A percentile compares a stretch with the other conserved stretches of the same genome.
Conservation (phyloP, 2,888 invertebrate genomes). For the Apodemia hepburni region DNA sequence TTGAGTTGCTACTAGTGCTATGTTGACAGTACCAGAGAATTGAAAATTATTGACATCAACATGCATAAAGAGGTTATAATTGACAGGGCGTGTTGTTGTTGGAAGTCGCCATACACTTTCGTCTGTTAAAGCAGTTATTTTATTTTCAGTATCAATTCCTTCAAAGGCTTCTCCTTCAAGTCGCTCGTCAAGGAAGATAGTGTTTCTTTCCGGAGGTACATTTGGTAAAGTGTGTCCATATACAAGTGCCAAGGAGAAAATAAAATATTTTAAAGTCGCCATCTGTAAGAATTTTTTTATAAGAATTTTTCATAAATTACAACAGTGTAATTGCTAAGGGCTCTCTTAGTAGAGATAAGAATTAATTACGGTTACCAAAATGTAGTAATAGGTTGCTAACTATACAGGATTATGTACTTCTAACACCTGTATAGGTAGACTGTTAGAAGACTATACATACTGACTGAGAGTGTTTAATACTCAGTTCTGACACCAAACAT, state of each 20-base stretch:
- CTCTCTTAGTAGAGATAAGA: no score
- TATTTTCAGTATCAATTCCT: constrained; percentile 21
- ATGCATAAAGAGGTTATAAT: constrained; percentile 71
- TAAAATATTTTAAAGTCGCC: constrained; percentile 48
- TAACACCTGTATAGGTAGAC: no score
- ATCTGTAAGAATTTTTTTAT: constrained; percentile 41
- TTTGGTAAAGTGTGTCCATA: constrained; percentile 43
- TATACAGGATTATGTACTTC: no score
- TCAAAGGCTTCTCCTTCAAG: constrained; percentile 59
- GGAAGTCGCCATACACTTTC: constrained; percentile 63
- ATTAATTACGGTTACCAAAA: no score
- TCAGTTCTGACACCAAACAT: no score
- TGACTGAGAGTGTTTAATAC: no score
- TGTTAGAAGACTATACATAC: no score
- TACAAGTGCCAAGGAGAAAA: constrained; percentile 43
- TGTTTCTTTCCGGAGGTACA: constrained; percentile 43
- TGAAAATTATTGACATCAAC: constrained; percentile 50
- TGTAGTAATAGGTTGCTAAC: no score
- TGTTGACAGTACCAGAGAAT: constrained; percentile 58
- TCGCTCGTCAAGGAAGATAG: constrained; percentile 62
- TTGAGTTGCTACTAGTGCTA: constrained; percentile 50
- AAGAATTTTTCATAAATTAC: no score
- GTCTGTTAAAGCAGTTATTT: constrained; percentile 26
- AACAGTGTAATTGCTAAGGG: no score
- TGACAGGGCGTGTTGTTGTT: constrained; percentile 64